These are phyloP conservation scores for Muscina levida DNA, from an alignment of 2,888 invertebrate genomes.

Conservation along the genomic window DNA sequence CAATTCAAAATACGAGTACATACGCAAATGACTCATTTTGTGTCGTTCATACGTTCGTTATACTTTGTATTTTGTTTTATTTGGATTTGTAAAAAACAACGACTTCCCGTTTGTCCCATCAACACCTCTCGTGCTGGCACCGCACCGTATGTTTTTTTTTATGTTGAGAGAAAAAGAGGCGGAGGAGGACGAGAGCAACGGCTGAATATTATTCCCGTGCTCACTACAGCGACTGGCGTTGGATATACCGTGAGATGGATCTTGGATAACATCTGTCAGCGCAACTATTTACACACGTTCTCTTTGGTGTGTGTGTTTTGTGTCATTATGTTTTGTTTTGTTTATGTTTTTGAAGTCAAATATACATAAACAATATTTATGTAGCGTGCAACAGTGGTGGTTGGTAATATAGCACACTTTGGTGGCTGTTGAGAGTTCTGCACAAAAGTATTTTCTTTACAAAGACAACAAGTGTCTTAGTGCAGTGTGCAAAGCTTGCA, in stretches of 20 bases:
- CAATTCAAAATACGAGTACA: constrained; percentile 19
- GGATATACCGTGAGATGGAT: constrained; percentile 4
- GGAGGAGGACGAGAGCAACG: no score
- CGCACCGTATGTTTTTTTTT: background rate
- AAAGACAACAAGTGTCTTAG: no score
- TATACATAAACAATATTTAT: background rate
- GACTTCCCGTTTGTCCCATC: constrained; percentile 42
- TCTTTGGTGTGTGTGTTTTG: no score
- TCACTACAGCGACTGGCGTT: no score
- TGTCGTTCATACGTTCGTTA: no score
- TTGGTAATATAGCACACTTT: no score
- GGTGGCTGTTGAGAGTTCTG: no score
- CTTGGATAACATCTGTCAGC: constrained; percentile 59
- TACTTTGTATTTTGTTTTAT: no score
- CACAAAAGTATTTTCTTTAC: no score
- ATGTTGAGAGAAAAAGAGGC: background rate
- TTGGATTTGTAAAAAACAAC: constrained; percentile 25
- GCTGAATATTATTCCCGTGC: no score
- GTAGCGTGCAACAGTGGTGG: background rate
- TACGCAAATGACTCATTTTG: constrained; percentile 2
- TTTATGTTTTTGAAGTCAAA: constrained; percentile 16
- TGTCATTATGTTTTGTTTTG: constrained; percentile 1
- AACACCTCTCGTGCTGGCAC: constrained; percentile 49
- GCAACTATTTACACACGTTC: constrained; percentile 38
- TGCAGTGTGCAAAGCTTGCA: no score